Conservation (phyloP, 2,797 vertebrate species). For the Silurus aristotelis region DNA sequence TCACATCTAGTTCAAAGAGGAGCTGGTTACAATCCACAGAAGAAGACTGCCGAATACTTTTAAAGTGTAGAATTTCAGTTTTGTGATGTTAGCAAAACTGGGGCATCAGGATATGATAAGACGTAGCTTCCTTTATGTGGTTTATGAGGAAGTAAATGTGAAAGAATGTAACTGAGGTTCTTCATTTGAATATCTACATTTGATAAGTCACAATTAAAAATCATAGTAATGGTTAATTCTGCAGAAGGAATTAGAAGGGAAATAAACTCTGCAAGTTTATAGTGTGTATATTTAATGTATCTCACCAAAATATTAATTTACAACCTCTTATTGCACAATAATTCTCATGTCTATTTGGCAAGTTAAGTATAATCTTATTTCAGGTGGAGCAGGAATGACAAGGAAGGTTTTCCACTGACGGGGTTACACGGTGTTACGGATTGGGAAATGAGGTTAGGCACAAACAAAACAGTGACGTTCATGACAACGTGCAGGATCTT, state of each 20-base stretch:
- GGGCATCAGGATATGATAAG: neutral
- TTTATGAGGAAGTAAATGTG: neutral
- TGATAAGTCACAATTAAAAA: neutral
- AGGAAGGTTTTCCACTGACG: neutral
- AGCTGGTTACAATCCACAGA: conserved; percentile 22
- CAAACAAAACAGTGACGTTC: no score
- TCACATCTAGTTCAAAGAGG: conserved; percentile 13
- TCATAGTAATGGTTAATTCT: no score
- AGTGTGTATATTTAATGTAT: neutral
- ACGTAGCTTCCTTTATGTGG: neutral
- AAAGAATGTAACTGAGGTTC: neutral
- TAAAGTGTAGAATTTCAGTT: neutral
- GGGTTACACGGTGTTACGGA: neutral
- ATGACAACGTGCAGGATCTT: no score
- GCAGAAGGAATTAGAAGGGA: neutral
- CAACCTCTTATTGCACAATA: neutral
- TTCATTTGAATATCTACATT: conserved; percentile 5
- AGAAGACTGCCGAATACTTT: neutral
- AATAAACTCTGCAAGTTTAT: neutral
- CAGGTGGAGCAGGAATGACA: neutral
- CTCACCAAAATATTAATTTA: neutral
- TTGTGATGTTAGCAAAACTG: neutral
- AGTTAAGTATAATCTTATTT: neutral
- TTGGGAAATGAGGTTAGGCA: neutral
- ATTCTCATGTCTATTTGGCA: neutral